These are phyloP conservation scores for Drosophila birchii DNA, from an alignment of 2,888 invertebrate species.

Conservation along the genomic window DNA sequence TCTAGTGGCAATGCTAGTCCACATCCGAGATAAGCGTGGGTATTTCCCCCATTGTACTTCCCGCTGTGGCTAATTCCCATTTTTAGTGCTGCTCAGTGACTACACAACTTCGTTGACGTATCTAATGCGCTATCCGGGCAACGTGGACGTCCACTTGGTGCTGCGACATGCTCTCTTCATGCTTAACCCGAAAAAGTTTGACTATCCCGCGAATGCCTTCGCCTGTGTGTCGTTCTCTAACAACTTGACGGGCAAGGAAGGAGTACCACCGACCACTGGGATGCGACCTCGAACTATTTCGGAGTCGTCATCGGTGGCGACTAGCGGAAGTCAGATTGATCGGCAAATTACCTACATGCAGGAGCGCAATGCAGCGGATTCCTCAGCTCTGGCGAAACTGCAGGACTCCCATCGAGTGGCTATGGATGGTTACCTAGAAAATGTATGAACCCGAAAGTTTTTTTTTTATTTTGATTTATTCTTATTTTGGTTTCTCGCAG, in stretches of 20 bases:
- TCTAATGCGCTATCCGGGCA: conserved; percentile 89
- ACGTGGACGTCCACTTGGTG: conserved; percentile 87
- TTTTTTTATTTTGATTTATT: no score
- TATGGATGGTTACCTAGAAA: conserved; percentile 84
- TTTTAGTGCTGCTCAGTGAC: conserved; percentile 87
- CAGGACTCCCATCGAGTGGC: conserved; percentile 77
- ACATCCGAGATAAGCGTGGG: conserved; percentile 89
- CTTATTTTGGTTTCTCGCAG: conserved; percentile 61
- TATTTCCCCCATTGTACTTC: conserved; percentile 12
- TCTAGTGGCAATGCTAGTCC: conserved; percentile 91
- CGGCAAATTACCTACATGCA: conserved; percentile 78
- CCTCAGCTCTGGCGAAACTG: conserved; percentile 77
- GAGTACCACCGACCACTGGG: neutral
- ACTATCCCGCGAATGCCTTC: conserved; percentile 82
- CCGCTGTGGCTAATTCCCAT: neutral
- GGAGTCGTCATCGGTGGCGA: conserved; percentile 43
- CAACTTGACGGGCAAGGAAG: conserved; percentile 18
- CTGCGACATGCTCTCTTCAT: conserved; percentile 87
- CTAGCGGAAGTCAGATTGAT: conserved; percentile 61
- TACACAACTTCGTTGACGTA: conserved; percentile 88
- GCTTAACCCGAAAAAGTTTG: conserved; percentile 84
- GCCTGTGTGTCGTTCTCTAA: conserved; percentile 67
- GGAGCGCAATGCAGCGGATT: conserved; percentile 75
- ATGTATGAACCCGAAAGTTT: conserved; percentile 72
- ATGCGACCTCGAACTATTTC: conserved; percentile 47